A percentile compares a stretch with the other conserved stretches of the same genome.
Evolutionary conservation across 1,140 invertebrate species (phyloP).

Genomic region (Aradophagus sp.): DNA sequence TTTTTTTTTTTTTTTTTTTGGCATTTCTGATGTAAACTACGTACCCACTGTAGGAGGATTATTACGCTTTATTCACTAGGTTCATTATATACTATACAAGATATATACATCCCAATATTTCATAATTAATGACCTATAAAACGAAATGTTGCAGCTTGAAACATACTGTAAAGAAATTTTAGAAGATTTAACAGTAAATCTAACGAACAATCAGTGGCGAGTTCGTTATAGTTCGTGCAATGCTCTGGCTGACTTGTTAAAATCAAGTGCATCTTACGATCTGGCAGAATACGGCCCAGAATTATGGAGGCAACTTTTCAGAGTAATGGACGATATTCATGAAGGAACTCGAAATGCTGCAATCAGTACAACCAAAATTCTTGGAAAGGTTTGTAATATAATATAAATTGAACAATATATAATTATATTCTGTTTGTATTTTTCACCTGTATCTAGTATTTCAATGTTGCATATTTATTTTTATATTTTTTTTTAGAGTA

Average conservation of each 20-base stretch:
- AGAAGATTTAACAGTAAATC: slow-evolving; percentile 84
- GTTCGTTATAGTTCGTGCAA: slow-evolving; percentile 93
- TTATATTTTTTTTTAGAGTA: no score
- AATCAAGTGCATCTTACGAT: slow-evolving; percentile 72
- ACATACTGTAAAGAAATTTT: slow-evolving; percentile 92
- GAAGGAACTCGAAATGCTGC: slow-evolving; percentile 89
- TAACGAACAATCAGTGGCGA: slow-evolving; percentile 90
- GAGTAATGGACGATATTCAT: slow-evolving; percentile 96
- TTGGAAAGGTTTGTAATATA: slow-evolving; percentile 89
- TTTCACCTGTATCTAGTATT: no score
- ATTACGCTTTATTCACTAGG: no score
- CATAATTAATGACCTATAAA: no score
- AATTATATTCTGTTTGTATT: no score
- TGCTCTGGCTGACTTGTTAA: slow-evolving; percentile 88
- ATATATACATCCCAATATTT: no score
- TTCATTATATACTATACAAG: no score
- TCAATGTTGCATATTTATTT: no score
- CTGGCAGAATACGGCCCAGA: slow-evolving; percentile 70
- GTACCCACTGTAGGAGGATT: no score
- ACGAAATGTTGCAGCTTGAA: slow-evolving; percentile 81
- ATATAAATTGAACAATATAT: slow-evolving; percentile 1
- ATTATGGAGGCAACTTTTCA: slow-evolving; percentile 88
- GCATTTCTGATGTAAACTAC: no score
- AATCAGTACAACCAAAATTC: slow-evolving; percentile 82
- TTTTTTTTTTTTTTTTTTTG: no score